These are phyloP conservation scores for Ischnura elegans DNA, from an alignment of 2,888 invertebrate species.

Conservation along the genomic window DNA sequence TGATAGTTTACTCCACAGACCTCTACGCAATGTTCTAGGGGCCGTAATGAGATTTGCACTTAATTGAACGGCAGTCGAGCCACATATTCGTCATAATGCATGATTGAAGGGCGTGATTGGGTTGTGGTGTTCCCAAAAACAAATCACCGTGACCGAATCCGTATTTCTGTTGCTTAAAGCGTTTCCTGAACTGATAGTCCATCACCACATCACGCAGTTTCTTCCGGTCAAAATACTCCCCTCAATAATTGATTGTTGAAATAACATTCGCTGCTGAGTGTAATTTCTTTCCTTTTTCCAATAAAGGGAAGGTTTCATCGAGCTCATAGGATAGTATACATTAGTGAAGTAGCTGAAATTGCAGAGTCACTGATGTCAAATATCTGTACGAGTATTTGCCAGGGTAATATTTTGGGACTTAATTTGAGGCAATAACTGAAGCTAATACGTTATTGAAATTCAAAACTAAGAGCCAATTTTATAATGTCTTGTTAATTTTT, in stretches of 20 bases:
- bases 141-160: not conserved
- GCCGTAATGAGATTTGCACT: not conserved
- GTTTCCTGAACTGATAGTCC: not conserved
- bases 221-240: not conserved
- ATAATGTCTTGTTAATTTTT: too few relatives aligned
- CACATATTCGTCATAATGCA: not conserved
- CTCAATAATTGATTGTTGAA: slow-evolving; percentile 16
- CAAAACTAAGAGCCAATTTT: too few relatives aligned
- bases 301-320: too few relatives aligned
- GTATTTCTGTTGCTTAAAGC: slow-evolving; percentile 1
- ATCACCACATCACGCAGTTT: not conserved
- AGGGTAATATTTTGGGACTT: too few relatives aligned
- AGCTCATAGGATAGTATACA: too few relatives aligned
- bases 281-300: too few relatives aligned
- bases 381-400: too few relatives aligned
- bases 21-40: not conserved
- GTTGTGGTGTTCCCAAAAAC: slow-evolving; percentile 8
- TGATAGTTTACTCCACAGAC: not conserved
- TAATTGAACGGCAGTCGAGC: not conserved
- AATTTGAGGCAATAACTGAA: too few relatives aligned
- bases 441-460: too few relatives aligned
- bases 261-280: not conserved
- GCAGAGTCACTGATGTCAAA: too few relatives aligned
- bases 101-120: slow-evolving; percentile 11
- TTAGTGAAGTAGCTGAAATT: too few relatives aligned